Evolutionary conservation across 2,113 vertebrate genomes (phyloP).

Genomic region (Microcebus griseorufus): DNA sequence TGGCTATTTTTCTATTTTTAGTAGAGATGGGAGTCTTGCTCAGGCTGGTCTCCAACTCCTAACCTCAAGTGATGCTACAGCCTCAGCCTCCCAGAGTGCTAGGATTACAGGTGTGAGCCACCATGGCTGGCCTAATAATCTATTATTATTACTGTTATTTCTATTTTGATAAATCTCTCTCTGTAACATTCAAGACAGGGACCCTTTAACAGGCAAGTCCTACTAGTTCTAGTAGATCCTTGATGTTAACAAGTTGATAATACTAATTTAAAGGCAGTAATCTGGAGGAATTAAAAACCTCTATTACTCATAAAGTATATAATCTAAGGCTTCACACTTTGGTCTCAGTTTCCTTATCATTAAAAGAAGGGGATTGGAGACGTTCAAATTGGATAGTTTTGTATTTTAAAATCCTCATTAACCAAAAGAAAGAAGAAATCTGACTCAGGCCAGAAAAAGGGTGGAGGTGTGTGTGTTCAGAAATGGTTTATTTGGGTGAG

Average conservation of each 20-base stretch:
- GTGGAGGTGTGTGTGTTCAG: background rate
- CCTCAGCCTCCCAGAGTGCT: no score
- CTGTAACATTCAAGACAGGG: background rate
- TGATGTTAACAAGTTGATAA: background rate
- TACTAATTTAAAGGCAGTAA: background rate
- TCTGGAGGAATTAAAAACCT: background rate
- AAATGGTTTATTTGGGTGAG: background rate
- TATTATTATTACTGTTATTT: background rate
- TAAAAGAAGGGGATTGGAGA: background rate
- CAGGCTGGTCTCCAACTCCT: no score
- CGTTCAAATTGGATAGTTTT: conserved; percentile 3
- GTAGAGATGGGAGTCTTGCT: no score
- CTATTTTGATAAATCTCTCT: background rate
- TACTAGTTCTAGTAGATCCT: background rate
- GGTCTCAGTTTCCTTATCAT: background rate
- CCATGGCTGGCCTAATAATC: background rate
- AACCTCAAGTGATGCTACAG: no score
- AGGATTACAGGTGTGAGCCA: no score
- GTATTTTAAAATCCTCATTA: conserved; percentile 26
- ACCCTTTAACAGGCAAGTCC: background rate
- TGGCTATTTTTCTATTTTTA: no score
- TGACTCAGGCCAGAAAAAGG: background rate
- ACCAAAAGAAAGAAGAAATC: conserved; percentile 39
- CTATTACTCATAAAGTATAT: background rate
- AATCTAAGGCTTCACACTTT: background rate